These are phyloP conservation scores for Plectrocnemia conspersa DNA, from an alignment of 1,140 invertebrate species.

Conservation along the genomic window DNA sequence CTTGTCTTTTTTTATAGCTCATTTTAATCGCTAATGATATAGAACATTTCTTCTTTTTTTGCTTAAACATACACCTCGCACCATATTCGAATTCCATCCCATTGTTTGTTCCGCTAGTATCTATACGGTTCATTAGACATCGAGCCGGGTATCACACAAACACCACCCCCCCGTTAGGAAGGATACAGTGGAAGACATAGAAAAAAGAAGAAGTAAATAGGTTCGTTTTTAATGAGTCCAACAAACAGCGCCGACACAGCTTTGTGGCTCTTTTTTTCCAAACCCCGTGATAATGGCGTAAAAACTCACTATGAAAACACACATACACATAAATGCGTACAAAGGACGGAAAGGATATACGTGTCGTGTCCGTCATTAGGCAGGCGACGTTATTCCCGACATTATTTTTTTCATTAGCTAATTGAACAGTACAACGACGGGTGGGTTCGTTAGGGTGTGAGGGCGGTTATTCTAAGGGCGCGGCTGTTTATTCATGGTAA, in stretches of 20 bases:
- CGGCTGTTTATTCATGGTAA: constrained; percentile 27
- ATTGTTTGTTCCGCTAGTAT: too few species aligned
- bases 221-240: not conserved
- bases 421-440: constrained; percentile 17
- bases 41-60: too few species aligned
- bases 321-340: not conserved
- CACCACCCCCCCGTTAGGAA: not conserved
- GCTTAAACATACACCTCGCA: too few species aligned
- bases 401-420: constrained; percentile 34
- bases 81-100: too few species aligned
- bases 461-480: constrained; percentile 10
- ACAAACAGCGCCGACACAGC: not conserved
- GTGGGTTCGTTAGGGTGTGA: constrained; percentile 4
- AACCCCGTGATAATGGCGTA: not conserved
- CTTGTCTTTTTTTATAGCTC: too few species aligned
- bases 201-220: not conserved
- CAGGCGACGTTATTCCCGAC: constrained; percentile 8
- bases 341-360: not conserved
- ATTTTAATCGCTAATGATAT: too few species aligned
- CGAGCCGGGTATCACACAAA: too few species aligned
- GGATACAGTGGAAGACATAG: not conserved
- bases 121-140: too few species aligned
- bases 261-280: not conserved
- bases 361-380: constrained; percentile 9
- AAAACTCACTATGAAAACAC: not conserved